Base-by-base conservation (phyloP, 2,113 vertebrate genomes). In the Saccopteryx bilineata region DNA sequence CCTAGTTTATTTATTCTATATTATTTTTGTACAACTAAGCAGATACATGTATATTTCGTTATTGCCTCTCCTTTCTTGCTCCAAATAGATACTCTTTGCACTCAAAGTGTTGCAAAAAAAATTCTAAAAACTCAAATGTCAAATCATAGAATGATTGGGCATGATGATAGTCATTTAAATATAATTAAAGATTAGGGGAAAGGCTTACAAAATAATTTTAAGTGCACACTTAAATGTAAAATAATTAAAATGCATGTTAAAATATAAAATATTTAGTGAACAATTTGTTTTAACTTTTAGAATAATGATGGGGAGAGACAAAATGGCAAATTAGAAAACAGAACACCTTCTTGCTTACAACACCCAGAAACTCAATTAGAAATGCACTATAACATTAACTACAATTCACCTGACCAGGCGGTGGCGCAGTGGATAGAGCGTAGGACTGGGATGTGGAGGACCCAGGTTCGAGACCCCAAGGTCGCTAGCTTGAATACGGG, bases 171-270 rank as follows among this genome's bases (percentile, higher is more conserved):
- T 23, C 54, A 88, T 68, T 91, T 84, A 50, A 88, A 87, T 39
- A 39, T 39, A 96, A 93, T 19, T 82, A 61, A 79, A 84, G 31
- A 79, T 74, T 74, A 83, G 21, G 7, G 54, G 15, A 76, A 83
- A 61, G 13, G 39, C 65, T 88, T 78, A 87, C 48, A 89, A 83
- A 87, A 69, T 86, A 79, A 74, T 75, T 95, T 87, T 88, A 72
- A 81, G 39, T 89, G 14, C 19, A 58, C 50, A 46, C 69, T 28
- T 81, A 94, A 95, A 39, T 74, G 6, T 69, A 66, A 92, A 78
- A 28, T 90, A 69, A 82, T 86, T 58, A 61, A 91, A 84, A 50
- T 72, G 31, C 5, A 19, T 58, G 21, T 87, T 65, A 75, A 95
- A 92, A 31, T 89, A 3, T 86, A 78, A 76, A 76, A 5, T 81